Evolutionary conservation across 2,888 invertebrate genomes (phyloP).

Genomic region (Drosophila birchii): DNA sequence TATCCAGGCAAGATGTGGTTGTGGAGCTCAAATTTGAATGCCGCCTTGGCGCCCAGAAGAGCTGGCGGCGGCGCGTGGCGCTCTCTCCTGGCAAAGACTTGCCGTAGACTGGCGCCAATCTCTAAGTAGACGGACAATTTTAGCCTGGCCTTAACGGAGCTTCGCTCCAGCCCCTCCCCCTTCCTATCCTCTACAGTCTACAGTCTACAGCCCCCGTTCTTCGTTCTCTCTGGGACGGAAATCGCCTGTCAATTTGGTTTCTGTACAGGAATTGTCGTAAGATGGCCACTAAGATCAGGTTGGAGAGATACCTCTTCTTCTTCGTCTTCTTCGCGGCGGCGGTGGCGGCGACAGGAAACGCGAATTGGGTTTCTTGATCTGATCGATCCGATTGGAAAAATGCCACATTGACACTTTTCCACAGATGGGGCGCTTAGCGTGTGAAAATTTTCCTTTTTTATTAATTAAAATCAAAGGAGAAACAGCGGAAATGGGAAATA

Average conservation of each 20-base stretch:
- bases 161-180: conserved; percentile 5
- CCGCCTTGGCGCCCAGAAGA: conserved; percentile 69
- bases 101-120: conserved; percentile 63
- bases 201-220: not conserved
- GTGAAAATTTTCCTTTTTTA: conserved; percentile 27
- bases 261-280: conserved; percentile 48
- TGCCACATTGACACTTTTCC: conserved; percentile 45
- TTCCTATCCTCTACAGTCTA: not conserved
- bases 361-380: conserved; percentile 46
- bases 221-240: conserved; percentile 51
- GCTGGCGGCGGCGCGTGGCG: conserved; percentile 66
- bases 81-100: conserved; percentile 18
- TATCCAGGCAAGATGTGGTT: conserved; percentile 2
- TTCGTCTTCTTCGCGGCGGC: not conserved
- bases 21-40: conserved; percentile 69
- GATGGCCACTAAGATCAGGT: conserved; percentile 44
- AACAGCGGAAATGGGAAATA: not conserved
- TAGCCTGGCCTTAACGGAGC: conserved; percentile 47
- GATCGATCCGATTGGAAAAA: conserved; percentile 49
- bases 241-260: conserved; percentile 72
- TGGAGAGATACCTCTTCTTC: conserved; percentile 8
- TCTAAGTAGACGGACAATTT: conserved; percentile 47
- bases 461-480: conserved; percentile 31
- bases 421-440: conserved; percentile 27
- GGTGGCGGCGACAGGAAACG: conserved; percentile 43